phyloP scores from a whole-genome alignment of 2,888 invertebrate species.

The Pachycephus smyrnensis region DNA sequence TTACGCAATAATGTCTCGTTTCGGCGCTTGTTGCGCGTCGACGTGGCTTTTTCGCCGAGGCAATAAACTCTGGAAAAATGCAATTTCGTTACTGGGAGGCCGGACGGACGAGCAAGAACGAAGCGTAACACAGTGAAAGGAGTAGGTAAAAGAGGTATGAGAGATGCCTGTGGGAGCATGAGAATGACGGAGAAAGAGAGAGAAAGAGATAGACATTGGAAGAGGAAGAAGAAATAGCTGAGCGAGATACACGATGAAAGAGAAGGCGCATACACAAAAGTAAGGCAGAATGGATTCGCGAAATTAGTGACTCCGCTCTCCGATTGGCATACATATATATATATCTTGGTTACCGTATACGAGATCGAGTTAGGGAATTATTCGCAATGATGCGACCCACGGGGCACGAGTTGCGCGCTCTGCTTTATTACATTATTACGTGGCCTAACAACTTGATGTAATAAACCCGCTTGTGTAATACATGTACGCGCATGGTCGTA shows the following conservation, averaged over 20 bases:
- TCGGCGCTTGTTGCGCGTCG: background rate
- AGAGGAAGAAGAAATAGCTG: no score
- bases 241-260: background rate
- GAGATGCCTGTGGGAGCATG: background rate
- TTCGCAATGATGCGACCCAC: background rate
- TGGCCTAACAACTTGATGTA: background rate
- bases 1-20: background rate
- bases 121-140: background rate
- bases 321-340: background rate
- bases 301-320: background rate
- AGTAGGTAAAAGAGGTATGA: background rate
- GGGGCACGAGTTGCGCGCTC: background rate
- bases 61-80: background rate
- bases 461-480: background rate
- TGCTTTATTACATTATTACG: conserved; percentile 1
- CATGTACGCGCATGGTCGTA: background rate
- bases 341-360: background rate
- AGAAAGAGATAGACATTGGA: background rate
- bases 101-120: background rate
- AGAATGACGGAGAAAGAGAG: background rate
- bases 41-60: background rate
- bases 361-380: conserved; percentile 1
- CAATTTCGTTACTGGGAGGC: background rate
- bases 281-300: background rate
- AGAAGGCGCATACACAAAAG: background rate